Conservation (phyloP, 2,113 vertebrate species). For the Larimichthys polyactis region DNA sequence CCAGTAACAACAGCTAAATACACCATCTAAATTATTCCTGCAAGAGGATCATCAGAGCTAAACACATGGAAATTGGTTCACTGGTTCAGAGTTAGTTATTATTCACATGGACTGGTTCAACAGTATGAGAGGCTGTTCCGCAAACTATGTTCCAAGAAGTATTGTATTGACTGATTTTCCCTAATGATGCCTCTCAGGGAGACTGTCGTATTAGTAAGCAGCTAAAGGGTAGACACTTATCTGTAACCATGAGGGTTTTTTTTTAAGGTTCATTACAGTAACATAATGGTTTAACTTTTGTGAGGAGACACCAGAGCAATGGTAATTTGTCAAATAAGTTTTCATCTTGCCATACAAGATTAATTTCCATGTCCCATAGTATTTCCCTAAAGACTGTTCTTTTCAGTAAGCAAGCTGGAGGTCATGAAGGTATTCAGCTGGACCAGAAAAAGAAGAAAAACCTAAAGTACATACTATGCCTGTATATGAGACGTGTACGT, state of each 20-base stretch:
- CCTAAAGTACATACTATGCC: no score
- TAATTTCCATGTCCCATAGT: slow-evolving; percentile 82
- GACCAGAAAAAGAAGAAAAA: slow-evolving; percentile 35
- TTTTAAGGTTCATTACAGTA: slow-evolving; percentile 83
- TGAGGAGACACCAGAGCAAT: slow-evolving; percentile 73
- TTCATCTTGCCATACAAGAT: slow-evolving; percentile 80
- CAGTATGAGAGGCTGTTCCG: slow-evolving; percentile 55
- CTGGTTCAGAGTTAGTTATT: slow-evolving; percentile 68
- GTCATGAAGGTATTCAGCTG: slow-evolving; percentile 71
- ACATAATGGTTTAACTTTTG: slow-evolving; percentile 79
- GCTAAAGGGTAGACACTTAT: slow-evolving; percentile 75
- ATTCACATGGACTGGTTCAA: slow-evolving; percentile 64
- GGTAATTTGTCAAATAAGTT: slow-evolving; percentile 85
- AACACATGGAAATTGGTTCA: slow-evolving; percentile 58
- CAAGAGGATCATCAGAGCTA: slow-evolving; percentile 55
- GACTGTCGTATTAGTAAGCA: slow-evolving; percentile 68
- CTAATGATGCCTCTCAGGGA: slow-evolving; percentile 80
- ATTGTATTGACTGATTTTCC: slow-evolving; percentile 81
- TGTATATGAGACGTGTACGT: background rate
- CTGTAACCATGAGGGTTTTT: slow-evolving; percentile 61
- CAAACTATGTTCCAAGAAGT: slow-evolving; percentile 73
- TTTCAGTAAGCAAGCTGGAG: slow-evolving; percentile 77
- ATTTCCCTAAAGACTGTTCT: slow-evolving; percentile 81
- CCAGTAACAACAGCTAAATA: slow-evolving; percentile 62
- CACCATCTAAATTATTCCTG: slow-evolving; percentile 52